These are phyloP conservation scores for Macheiramphus alcinus DNA, from an alignment of 2,113 vertebrate genomes.

Conservation along the genomic window DNA sequence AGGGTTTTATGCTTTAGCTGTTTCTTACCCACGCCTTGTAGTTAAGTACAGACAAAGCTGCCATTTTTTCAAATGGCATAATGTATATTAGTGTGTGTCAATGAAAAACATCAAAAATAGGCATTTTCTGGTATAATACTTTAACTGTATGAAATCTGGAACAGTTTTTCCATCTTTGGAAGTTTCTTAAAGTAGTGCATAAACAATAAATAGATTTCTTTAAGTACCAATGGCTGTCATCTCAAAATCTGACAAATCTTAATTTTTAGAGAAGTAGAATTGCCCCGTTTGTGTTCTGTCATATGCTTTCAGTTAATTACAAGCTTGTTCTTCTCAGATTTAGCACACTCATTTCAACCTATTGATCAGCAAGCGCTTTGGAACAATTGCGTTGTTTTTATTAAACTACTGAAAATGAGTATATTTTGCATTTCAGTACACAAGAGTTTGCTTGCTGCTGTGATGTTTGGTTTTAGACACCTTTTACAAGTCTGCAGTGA, in stretches of 20 bases:
- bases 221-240: slow-evolving; percentile 1
- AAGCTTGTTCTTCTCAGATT: background rate
- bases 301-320: background rate
- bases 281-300: background rate
- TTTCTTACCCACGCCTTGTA: slow-evolving; percentile 75
- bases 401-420: background rate
- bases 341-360: background rate
- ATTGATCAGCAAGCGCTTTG: background rate
- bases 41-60: slow-evolving; percentile 75
- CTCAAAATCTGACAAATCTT: slow-evolving; percentile 12
- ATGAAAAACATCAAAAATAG: slow-evolving; percentile 68
- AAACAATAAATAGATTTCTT: background rate
- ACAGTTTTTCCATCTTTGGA: slow-evolving; percentile 14
- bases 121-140: slow-evolving; percentile 55
- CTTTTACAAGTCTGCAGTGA: background rate
- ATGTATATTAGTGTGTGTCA: slow-evolving; percentile 74
- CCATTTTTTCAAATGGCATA: slow-evolving; percentile 70
- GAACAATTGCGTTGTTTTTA: background rate
- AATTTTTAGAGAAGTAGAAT: background rate
- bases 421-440: background rate
- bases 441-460: background rate
- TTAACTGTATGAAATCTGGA: slow-evolving; percentile 54
- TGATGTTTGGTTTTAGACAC: background rate
- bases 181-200: background rate
- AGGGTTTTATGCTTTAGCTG: slow-evolving; percentile 71